Evolutionary conservation across 2,888 invertebrate genomes (phyloP), one percentile per base, ranked within the genome.

Genomic region (Pseudococcus longispinus): DNA sequence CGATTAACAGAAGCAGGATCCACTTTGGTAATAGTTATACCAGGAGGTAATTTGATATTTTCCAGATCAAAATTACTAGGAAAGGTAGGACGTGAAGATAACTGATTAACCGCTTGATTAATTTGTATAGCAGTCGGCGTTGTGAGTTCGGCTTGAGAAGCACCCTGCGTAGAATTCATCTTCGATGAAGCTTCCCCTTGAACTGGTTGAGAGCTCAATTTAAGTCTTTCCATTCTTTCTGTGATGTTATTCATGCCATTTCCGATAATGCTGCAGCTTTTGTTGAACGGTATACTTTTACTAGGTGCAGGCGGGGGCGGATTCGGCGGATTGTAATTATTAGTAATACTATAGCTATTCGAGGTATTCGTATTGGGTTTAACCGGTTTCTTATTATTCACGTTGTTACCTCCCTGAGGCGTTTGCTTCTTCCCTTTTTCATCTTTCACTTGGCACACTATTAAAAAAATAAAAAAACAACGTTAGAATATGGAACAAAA

Each of bases 31-130:
- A 92, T 92, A 23, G 92, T 96, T 80, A 96, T 96, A n/a, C 96
- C 96, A 0, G 96, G 95, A 0, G 96, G 96, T 74, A 96, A 90
- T 60, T 92, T 92, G 26, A 95, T 90, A 88, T 94, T 93, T 11
- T 94, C 93, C 85, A 94, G 87, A 87, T 89, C 89, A 87, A 89
- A 89, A 85, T 88, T 88, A 42, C 85, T 87, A 13, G 87, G 87
- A 32, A 88, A 88, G 26, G 88, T 87, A 37, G 89, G 87, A 29
- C 89, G 88, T 23, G 89, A 88, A 8, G 89, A 89, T 84, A 89
- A 88, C 83, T 88, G 88, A 87, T 89, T 89, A 32, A 89, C 88
- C 23, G 89, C 89, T 37, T 89, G 89, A 88, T 89, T 90, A 74
- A 90, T 89, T 87, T 89, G 89, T 86, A 89, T 89, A 18, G 89